A percentile compares a stretch with the other conserved stretches of the same genome.
Conservation (phyloP, 2,888 invertebrate genomes). For the Odiellus spinosus region DNA sequence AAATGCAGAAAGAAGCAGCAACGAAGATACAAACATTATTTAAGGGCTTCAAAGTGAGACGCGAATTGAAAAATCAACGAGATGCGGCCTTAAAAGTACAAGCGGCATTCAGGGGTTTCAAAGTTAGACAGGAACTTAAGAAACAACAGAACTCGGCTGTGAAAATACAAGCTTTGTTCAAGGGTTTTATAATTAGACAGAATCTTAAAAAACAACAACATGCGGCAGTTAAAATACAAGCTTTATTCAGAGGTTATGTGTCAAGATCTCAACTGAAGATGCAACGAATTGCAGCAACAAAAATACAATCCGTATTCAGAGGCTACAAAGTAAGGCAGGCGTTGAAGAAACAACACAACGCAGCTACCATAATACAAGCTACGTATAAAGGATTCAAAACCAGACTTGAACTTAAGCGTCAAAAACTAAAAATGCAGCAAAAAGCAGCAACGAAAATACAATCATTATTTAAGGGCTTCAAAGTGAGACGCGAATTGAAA, state of each 20-base stretch:
- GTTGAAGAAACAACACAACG: slow-evolving; percentile 10
- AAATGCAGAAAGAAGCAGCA: slow-evolving; percentile 14
- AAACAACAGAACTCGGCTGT: too few relatives aligned
- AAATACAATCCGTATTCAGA: slow-evolving; percentile 12
- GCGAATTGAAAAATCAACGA: slow-evolving; percentile 9
- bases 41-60: slow-evolving; percentile 2
- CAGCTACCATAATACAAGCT: too few relatives aligned
- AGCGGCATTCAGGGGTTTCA: slow-evolving; percentile 8
- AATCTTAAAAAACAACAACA: too few relatives aligned
- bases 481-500: slow-evolving; percentile 7
- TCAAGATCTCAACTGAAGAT: not conserved
- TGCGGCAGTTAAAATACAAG: not conserved
- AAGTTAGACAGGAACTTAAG: not conserved
- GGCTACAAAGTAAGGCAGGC: slow-evolving; percentile 1
- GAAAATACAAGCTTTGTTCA: too few relatives aligned
- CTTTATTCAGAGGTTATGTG: not conserved
- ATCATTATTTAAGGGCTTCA: too few relatives aligned
- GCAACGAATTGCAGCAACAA: slow-evolving; percentile 1
- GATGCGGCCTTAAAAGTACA: slow-evolving; percentile 19
- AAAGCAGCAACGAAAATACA: not conserved
- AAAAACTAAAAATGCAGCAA: slow-evolving; percentile 8
- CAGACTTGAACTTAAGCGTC: too few relatives aligned
- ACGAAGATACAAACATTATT: slow-evolving; percentile 19
- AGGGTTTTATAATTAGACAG: too few relatives aligned
- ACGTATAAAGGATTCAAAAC: too few relatives aligned